Base-by-base conservation (phyloP, 2,797 vertebrate species). In the Hybognathus amarus region DNA sequence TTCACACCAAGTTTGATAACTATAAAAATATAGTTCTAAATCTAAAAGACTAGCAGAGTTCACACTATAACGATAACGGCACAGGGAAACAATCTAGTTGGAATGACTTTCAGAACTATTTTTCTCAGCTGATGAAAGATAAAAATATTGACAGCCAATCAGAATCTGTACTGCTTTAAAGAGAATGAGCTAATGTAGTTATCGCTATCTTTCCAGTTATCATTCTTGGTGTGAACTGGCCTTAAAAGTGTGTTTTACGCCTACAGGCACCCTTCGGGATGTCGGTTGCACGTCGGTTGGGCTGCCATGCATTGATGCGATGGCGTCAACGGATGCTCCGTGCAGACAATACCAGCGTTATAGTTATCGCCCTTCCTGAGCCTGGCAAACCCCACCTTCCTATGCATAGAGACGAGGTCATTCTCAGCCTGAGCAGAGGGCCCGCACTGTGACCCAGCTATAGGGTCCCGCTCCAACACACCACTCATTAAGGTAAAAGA, bases 271-370 rank as follows among this genome's bases (percentile, higher is more conserved):
- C 97, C 66, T 95, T 94, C 2, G 95, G 95, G 40, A 96, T 97
- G 85, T 97, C 97, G 0, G 96, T 96, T 56, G 97, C 97, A 42
- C 95, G 95, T 59, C 95, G 97, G 89, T 93, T 99, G 86, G 98
- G 98, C 81, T 96, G 93, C 90, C 95, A 97, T 5, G 97, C 98
- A 0, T 93, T 99, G 1, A 94, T 96, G 80, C 97, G 97, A 71
- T 99, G 98, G 98, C 92, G 97, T 77, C 96, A 98, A 40, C 96
- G 98, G 24, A 98, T 97, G 97, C 96, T 99, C 15, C 96, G 97
- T 3, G 98, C 98, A 0, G 97, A 99, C 92, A 99, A 99, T 90
- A 99, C 97, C 0, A 99, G 97, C 0, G 97, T 97, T 82, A 97
- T 99, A 2, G 97, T 99, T 4, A 94, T 99, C 90, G 95, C 97